Evolutionary conservation across 2,888 invertebrate species (phyloP), one percentile per base, ranked within the genome.

Genomic region (Morinoia aosen): DNA sequence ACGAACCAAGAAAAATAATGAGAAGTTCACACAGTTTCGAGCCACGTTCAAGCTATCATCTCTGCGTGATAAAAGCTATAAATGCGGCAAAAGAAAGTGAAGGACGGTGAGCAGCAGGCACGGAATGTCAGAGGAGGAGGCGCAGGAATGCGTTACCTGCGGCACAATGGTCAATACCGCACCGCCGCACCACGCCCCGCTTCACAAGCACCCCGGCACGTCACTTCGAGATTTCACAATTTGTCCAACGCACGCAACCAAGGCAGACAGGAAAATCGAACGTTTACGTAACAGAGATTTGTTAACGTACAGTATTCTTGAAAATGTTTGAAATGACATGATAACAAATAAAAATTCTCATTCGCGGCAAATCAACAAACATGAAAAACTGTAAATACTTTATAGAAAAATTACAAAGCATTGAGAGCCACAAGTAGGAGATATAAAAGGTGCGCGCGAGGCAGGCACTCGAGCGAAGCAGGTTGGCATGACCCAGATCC

Each of bases 141-240:
- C 48, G 39, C 14, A 64, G 57, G 88, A 64, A n/a, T 90, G 76
- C 76, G 90, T 90, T 90, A 90, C 90, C 90, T 90, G 90, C 40
- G 48, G 90, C 40, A 90, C 90, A 90, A 90, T 90, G 48, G 90
- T 19, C 40, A 19, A 39, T 48, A 48, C 40, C n/a, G 40, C 40
- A 16, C 40, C 90, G 12, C 12, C 90, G 39, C 90, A 90, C 90
- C 90, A 90, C 90, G 90, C 90, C 90, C 90, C 39, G 39, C 39
- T 40, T 19, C 90, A 48, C 1, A 90, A 48, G 48, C 7, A 90
- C 39, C 90, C 11, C n/a, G 90, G 90, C 90, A 40, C 39, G 90
- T 76, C 76, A 76, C 76, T 76, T 76, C 10, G 25, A 76, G 76
- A 1, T 33, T 19, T 4, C 2, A 7, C 16, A 76, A 76, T 76